Percentiles rank a stretch among this genome's conserved stretches.
These are phyloP conservation scores for Sebastes trivittatus DNA, from an alignment of 2,797 vertebrate genomes.

Conservation along the genomic window DNA sequence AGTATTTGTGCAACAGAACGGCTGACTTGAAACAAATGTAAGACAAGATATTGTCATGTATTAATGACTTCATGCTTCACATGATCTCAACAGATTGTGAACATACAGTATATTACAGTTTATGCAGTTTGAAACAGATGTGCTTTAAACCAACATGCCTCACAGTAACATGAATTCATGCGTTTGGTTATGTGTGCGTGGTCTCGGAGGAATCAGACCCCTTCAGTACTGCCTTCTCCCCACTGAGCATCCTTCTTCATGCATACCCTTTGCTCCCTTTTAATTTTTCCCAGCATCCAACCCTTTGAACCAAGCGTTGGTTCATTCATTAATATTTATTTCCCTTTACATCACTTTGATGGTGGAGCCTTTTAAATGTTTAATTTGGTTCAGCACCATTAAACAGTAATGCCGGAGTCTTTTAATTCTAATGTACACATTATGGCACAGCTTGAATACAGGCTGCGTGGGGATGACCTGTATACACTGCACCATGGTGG, in stretches of 20 bases:
- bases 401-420: slow-evolving; percentile 67
- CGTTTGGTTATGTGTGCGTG: not conserved
- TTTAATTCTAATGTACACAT: slow-evolving; percentile 73
- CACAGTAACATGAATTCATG: slow-evolving; percentile 11
- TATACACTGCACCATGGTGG: slow-evolving; percentile 2
- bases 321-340: slow-evolving; percentile 75
- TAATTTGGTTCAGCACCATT: slow-evolving; percentile 72
- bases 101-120: not conserved
- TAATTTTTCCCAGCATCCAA: slow-evolving; percentile 48
- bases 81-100: not conserved
- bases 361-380: slow-evolving; percentile 72
- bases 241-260: slow-evolving; percentile 4
- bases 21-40: not conserved
- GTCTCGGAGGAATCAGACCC: slow-evolving; percentile 9
- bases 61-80: not conserved
- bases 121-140: slow-evolving; percentile 24
- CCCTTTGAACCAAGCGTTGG: slow-evolving; percentile 65
- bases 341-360: slow-evolving; percentile 71
- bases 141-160: slow-evolving; percentile 15
- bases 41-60: not conserved
- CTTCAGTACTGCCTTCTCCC: not conserved
- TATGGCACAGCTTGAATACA: slow-evolving; percentile 32
- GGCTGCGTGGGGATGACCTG: slow-evolving; percentile 30
- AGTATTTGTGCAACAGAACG: slow-evolving; percentile 1
- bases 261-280: slow-evolving; percentile 47